Evolutionary conservation across 2,797 vertebrate genomes (phyloP).

Genomic region (Varecia variegata): DNA sequence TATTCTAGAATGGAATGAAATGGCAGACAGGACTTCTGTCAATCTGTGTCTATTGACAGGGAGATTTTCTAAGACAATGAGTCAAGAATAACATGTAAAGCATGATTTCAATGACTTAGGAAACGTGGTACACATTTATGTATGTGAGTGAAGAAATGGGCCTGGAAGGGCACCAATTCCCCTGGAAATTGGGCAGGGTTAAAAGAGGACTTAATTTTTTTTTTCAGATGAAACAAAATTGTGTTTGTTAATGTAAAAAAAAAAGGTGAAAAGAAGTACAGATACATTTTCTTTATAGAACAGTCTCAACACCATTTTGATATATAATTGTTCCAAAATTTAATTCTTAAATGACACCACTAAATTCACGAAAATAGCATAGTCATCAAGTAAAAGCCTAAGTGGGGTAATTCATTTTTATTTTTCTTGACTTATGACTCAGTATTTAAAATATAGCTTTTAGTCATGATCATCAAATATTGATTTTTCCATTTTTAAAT

Average conservation of each 20-base stretch:
- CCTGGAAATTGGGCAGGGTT: neutral
- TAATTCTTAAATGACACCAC: neutral
- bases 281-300: constrained; percentile 2
- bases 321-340: constrained; percentile 22
- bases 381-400: neutral
- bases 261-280: neutral
- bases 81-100: neutral
- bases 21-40: neutral
- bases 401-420: neutral
- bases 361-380: constrained; percentile 26
- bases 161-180: neutral
- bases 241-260: neutral
- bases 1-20: neutral
- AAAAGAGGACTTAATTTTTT: neutral
- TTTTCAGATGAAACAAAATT: neutral
- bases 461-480: constrained; percentile 42
- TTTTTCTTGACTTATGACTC: constrained; percentile 30
- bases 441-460: constrained; percentile 60
- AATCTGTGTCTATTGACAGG: neutral
- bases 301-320: neutral
- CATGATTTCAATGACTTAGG: neutral
- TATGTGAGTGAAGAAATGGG: neutral
- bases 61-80: neutral
- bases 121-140: neutral
- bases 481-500: constrained; percentile 53